These are phyloP conservation scores for Pseudoips prasinana DNA, from an alignment of 2,888 invertebrate species.

Conservation along the genomic window DNA sequence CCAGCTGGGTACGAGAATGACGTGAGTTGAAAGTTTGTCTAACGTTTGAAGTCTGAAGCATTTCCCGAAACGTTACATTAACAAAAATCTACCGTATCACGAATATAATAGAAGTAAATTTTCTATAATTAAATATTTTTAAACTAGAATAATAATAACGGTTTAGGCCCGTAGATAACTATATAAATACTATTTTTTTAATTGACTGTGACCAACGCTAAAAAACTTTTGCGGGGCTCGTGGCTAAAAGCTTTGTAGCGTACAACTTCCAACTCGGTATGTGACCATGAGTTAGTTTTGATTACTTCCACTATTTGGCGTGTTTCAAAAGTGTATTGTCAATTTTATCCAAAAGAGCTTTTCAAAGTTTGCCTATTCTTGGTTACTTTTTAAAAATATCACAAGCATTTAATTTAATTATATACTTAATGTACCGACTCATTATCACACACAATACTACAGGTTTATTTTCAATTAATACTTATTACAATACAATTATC, in stretches of 20 bases:
- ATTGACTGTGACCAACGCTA: constrained; percentile 67
- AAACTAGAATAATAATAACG: constrained; percentile 24
- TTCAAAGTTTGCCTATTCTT: not conserved
- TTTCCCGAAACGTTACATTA: constrained; percentile 6
- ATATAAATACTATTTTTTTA: constrained; percentile 38
- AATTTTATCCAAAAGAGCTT: not conserved
- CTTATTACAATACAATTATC: constrained; percentile 20
- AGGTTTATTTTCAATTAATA: constrained; percentile 15
- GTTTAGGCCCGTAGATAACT: constrained; percentile 49
- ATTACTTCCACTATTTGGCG: no score
- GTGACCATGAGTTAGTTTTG: constrained; percentile 36
- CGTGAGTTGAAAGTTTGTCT: no score
- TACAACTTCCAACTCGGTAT: constrained; percentile 36
- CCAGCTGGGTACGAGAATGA: no score
- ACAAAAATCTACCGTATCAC: constrained; percentile 1
- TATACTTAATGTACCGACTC: constrained; percentile 19
- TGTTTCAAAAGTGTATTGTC: not conserved
- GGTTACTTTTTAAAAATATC: not conserved
- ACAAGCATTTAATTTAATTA: not conserved
- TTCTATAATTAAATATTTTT: not conserved
- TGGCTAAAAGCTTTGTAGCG: constrained; percentile 73
- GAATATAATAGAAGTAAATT: no score
- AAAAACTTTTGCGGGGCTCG: constrained; percentile 80
- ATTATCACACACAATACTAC: constrained; percentile 40
- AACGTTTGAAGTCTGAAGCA: constrained; percentile 20